Percentiles rank a stretch among this genome's conserved stretches.
phyloP scores from a whole-genome alignment of 2,797 vertebrate genomes.

The Kryptopterus vitreolus region DNA sequence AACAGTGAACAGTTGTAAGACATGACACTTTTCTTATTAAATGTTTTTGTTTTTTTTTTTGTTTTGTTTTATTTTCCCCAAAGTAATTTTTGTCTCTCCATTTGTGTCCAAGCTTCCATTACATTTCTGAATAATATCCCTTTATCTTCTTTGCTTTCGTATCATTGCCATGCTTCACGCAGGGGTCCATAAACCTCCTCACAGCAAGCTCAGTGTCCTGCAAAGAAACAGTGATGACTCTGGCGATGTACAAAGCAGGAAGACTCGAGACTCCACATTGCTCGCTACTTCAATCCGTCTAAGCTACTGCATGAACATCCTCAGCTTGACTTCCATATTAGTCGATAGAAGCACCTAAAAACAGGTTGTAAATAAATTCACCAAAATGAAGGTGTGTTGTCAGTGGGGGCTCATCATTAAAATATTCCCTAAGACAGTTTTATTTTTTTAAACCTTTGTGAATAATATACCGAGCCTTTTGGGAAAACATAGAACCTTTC shows the following conservation, averaged over 20 bases:
- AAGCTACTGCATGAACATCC: neutral
- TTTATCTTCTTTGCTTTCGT: constrained; percentile 6
- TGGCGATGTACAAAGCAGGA: constrained; percentile 8
- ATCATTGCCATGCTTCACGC: constrained; percentile 26
- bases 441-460: constrained; percentile 43
- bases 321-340: neutral
- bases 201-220: constrained; percentile 25
- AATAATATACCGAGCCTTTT: constrained; percentile 30
- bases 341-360: constrained; percentile 1
- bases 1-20: constrained; percentile 96
- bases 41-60: constrained; percentile 49
- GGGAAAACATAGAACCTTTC: constrained; percentile 41
- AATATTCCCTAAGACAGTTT: constrained; percentile 37
- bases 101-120: constrained; percentile 40
- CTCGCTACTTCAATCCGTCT: neutral
- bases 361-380: constrained; percentile 33
- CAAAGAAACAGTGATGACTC: constrained; percentile 12
- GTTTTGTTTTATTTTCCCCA: constrained; percentile 39
- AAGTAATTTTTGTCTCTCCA: constrained; percentile 52
- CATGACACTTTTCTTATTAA: constrained; percentile 58
- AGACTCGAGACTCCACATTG: neutral
- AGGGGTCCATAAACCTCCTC: constrained; percentile 48
- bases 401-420: neutral
- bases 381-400: neutral
- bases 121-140: constrained; percentile 36